A percentile compares a stretch with the other conserved stretches of the same genome.
Conservation (phyloP, 2,888 invertebrate genomes). For the Ceraclea dissimilis region DNA sequence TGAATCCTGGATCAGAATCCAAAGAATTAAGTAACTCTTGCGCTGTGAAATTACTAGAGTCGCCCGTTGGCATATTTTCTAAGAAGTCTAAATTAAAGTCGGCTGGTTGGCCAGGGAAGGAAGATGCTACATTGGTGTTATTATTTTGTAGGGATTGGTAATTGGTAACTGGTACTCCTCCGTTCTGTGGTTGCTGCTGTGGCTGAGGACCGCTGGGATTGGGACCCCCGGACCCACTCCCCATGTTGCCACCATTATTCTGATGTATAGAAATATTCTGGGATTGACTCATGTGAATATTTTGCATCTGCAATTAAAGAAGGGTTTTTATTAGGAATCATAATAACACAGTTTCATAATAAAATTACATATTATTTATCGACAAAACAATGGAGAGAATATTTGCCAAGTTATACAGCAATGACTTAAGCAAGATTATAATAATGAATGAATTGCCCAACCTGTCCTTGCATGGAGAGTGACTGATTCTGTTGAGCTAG, state of each 20-base stretch:
- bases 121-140: constrained; percentile 27
- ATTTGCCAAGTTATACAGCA: no score
- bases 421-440: no score
- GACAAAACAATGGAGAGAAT: no score
- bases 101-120: constrained; percentile 45
- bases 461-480: constrained; percentile 49
- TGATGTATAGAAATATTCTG: constrained; percentile 54
- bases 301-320: constrained; percentile 47
- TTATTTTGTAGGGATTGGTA: constrained; percentile 18
- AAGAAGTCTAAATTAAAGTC: constrained; percentile 82
- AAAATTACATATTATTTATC: no score
- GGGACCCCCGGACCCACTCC: constrained; percentile 9
- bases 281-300: constrained; percentile 63
- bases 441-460: constrained; percentile 24
- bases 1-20: constrained; percentile 64
- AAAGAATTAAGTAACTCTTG: constrained; percentile 78
- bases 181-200: constrained; percentile 35
- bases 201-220: constrained; percentile 22
- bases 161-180: constrained; percentile 27
- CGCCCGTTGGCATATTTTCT: constrained; percentile 70
- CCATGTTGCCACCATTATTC: constrained; percentile 16
- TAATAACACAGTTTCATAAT: no score
- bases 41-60: constrained; percentile 69
- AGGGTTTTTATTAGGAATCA: no score
- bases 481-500: constrained; percentile 50